Conservation (phyloP, 2,888 invertebrate genomes). For the Didymodactylos carnosus region DNA sequence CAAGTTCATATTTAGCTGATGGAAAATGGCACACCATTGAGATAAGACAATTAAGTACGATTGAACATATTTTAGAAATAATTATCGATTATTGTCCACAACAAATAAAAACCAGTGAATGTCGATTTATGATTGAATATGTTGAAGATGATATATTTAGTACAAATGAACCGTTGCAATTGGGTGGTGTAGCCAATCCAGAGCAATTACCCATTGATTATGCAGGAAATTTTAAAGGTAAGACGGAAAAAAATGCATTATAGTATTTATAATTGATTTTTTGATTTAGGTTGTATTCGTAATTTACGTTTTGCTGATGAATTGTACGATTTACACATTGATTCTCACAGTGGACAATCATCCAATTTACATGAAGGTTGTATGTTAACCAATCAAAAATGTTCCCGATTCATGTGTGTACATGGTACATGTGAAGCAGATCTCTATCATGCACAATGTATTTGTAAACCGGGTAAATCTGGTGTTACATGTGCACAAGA, state of each 20-base stretch:
- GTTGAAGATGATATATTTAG: not conserved
- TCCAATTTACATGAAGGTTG: not conserved
- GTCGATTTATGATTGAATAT: not conserved
- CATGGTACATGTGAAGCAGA: constrained; percentile 72
- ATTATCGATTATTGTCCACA: not conserved
- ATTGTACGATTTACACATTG: constrained; percentile 9
- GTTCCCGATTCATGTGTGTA: not conserved
- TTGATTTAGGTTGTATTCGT: constrained; percentile 2
- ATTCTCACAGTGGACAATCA: not conserved
- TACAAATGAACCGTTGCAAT: constrained; percentile 44
- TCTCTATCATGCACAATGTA: constrained; percentile 47
- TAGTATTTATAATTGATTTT: not conserved
- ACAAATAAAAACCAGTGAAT: not conserved
- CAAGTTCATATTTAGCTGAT: not conserved
- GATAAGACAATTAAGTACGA: not conserved
- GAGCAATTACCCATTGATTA: constrained; percentile 3
- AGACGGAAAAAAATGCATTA: not conserved
- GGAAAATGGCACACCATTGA: not conserved
- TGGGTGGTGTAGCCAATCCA: constrained; percentile 58
- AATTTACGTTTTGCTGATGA: constrained; percentile 9
- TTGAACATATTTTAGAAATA: not conserved
- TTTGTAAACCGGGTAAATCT: constrained; percentile 82
- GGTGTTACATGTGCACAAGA: constrained; percentile 41
- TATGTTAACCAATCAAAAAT: not conserved
- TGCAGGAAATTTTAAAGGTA: constrained; percentile 8